A percentile compares a stretch with the other conserved stretches of the same genome.
phyloP scores from a whole-genome alignment of 35 echinoderm and acorn worm genomes.

The Lytechinus variegatus region DNA sequence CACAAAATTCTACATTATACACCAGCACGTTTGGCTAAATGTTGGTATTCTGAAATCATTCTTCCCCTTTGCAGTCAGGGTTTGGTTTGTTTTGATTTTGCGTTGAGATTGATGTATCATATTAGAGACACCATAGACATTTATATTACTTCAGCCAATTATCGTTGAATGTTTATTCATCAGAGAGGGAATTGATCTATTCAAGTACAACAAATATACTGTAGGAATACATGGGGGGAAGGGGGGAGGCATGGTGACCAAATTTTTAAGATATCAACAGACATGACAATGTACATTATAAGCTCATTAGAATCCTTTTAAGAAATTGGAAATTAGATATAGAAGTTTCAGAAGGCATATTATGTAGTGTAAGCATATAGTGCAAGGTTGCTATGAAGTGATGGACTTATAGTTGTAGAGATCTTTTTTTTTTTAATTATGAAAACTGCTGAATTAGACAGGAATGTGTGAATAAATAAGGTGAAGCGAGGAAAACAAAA shows the following conservation, averaged over 20 bases:
- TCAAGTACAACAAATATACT: background rate
- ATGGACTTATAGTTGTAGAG: background rate
- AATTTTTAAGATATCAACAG: background rate
- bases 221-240: background rate
- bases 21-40: background rate
- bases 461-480: too few relatives aligned
- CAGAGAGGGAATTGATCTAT: background rate
- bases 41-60: background rate
- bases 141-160: background rate
- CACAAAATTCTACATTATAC: background rate
- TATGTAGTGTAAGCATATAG: background rate
- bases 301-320: background rate
- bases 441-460: too few relatives aligned
- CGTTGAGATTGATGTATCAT: background rate
- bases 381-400: background rate
- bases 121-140: background rate
- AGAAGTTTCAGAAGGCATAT: slow-evolving; percentile 2
- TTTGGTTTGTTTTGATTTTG: background rate
- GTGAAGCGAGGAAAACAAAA: background rate
- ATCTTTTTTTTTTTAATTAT: background rate
- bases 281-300: background rate
- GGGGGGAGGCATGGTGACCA: background rate
- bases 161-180: background rate
- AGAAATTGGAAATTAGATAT: background rate
- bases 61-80: background rate